Evolutionary conservation across 1,140 invertebrate genomes (phyloP).

Genomic region (Pseudomyrmex gracilis): DNA sequence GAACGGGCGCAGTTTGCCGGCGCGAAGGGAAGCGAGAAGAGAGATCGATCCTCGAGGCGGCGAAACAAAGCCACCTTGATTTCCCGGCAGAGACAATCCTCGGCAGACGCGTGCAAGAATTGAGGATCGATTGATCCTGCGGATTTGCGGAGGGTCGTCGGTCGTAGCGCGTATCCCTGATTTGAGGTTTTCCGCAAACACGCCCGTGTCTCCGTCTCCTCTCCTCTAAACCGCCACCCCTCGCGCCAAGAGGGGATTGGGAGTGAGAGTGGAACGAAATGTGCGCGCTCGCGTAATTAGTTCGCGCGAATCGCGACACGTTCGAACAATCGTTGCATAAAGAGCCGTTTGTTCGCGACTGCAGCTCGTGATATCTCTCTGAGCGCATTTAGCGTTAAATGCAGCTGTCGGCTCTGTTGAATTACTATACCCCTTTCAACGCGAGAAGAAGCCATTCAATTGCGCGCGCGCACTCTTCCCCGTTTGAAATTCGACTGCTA

Average conservation of each 20-base stretch:
- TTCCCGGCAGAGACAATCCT: constrained; percentile 47
- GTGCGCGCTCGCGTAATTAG: constrained; percentile 45
- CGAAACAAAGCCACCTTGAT: constrained; percentile 51
- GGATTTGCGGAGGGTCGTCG: neutral
- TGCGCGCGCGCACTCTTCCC: neutral
- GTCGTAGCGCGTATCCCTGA: neutral
- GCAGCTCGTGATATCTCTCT: neutral
- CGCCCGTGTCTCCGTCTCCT: neutral
- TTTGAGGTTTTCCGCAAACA: constrained; percentile 40
- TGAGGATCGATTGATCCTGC: constrained; percentile 48
- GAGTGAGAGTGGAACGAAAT: neutral
- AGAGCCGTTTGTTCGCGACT: constrained; percentile 30
- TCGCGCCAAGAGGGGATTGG: neutral
- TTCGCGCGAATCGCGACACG: constrained; percentile 34
- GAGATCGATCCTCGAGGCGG: constrained; percentile 21
- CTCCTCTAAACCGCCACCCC: neutral
- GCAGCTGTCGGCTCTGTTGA: constrained; percentile 2
- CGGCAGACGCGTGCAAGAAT: constrained; percentile 20
- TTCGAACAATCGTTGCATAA: constrained; percentile 39
- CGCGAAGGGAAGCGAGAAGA: neutral
- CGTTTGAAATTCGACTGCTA: too few relatives aligned
- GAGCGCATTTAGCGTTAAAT: constrained; percentile 20
- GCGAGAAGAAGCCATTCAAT: neutral
- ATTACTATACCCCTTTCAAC: neutral
- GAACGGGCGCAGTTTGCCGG: constrained; percentile 20